phyloP scores from a whole-genome alignment of 2,888 invertebrate genomes.

The Clitarchus hookeri region DNA sequence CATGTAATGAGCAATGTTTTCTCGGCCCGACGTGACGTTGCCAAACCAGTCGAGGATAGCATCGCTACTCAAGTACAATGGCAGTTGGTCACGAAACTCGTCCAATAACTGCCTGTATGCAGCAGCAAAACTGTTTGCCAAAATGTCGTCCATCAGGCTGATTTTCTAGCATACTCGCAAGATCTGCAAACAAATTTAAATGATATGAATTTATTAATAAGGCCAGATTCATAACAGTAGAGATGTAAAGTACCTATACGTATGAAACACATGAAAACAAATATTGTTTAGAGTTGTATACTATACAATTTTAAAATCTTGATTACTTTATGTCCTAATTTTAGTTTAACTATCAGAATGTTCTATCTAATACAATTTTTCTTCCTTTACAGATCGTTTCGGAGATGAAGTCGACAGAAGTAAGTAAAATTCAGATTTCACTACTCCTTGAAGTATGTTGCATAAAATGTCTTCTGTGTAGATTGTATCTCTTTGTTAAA shows the following conservation, averaged over 20 bases:
- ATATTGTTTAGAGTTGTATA: too few relatives aligned
- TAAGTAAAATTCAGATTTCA: conserved; percentile 32
- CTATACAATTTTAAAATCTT: too few relatives aligned
- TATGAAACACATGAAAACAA: too few relatives aligned
- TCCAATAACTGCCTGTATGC: conserved; percentile 33
- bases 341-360: not conserved
- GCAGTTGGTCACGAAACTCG: conserved; percentile 26
- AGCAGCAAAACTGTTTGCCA: conserved; percentile 29
- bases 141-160: not conserved
- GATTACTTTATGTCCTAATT: too few relatives aligned
- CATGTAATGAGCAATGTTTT: conserved; percentile 28
- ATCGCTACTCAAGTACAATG: conserved; percentile 29
- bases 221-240: too few relatives aligned
- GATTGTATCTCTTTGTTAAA: too few relatives aligned
- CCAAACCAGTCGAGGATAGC: conserved; percentile 37
- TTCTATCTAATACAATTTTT: not conserved
- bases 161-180: not conserved
- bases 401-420: conserved; percentile 39
- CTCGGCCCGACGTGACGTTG: conserved; percentile 23
- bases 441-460: not conserved
- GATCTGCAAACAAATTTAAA: not conserved
- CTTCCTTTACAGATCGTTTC: conserved; percentile 40
- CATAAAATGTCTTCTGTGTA: too few relatives aligned
- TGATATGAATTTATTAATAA: too few relatives aligned
- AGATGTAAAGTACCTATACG: too few relatives aligned